These are phyloP conservation scores for Fistularia commersonii DNA, from an alignment of 2,797 vertebrate species.

Conservation along the genomic window DNA sequence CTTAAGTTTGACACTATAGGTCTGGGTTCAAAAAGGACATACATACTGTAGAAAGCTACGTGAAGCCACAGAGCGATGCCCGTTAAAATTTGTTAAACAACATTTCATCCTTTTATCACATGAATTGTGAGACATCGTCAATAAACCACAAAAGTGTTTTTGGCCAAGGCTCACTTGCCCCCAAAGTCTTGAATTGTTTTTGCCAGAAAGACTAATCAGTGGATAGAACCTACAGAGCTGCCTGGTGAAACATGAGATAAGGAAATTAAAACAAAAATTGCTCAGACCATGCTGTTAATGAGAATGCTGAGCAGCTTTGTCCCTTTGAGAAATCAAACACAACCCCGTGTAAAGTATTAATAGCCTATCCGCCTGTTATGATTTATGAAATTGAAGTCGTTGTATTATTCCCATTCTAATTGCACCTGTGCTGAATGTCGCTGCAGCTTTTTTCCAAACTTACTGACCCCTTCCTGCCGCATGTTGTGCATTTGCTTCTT, in stretches of 20 bases:
- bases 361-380: slow-evolving; percentile 27
- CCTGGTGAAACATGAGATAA: slow-evolving; percentile 46
- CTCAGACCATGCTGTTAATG: slow-evolving; percentile 46
- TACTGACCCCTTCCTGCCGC: slow-evolving; percentile 8
- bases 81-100: slow-evolving; percentile 64
- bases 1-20: slow-evolving; percentile 12
- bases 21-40: slow-evolving; percentile 3
- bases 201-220: slow-evolving; percentile 39
- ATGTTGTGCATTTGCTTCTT: not conserved
- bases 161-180: slow-evolving; percentile 29
- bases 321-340: slow-evolving; percentile 34
- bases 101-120: slow-evolving; percentile 60
- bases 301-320: slow-evolving; percentile 21
- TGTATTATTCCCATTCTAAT: slow-evolving; percentile 26
- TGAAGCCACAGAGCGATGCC: slow-evolving; percentile 2
- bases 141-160: slow-evolving; percentile 47
- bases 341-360: slow-evolving; percentile 25
- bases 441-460: not conserved
- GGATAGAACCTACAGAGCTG: slow-evolving; percentile 30
- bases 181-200: slow-evolving; percentile 34
- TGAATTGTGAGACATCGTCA: slow-evolving; percentile 61
- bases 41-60: not conserved
- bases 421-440: slow-evolving; percentile 27
- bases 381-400: slow-evolving; percentile 28
- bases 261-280: slow-evolving; percentile 51